phyloP scores from a whole-genome alignment of 2,113 vertebrate species.

The Orycteropus afer region DNA sequence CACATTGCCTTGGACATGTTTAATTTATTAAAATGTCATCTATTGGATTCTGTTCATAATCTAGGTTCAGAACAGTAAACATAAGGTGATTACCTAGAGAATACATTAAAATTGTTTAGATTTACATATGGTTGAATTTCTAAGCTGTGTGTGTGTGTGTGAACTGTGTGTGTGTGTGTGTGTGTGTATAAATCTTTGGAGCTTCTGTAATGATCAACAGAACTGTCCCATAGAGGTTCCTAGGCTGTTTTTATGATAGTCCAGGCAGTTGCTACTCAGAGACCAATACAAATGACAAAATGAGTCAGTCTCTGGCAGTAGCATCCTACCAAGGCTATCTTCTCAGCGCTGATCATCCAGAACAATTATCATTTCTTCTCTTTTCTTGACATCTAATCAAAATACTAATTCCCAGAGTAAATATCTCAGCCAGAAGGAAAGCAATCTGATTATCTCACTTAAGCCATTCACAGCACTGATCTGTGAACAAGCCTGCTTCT shows the following conservation, averaged over 20 bases:
- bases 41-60: neutral
- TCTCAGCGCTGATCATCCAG: neutral
- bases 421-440: constrained; percentile 10
- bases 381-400: constrained; percentile 13
- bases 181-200: no score
- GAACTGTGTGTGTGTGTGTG: no score
- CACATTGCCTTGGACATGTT: neutral
- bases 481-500: constrained; percentile 8
- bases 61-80: neutral
- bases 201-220: neutral
- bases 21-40: neutral
- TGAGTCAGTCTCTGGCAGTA: neutral
- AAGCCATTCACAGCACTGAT: constrained; percentile 35
- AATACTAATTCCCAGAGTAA: neutral
- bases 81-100: neutral
- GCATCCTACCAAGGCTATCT: neutral
- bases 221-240: no score
- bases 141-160: neutral
- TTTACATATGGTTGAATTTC: neutral
- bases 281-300: neutral
- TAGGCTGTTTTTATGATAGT: no score
- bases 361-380: constrained; percentile 14
- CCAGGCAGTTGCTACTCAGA: neutral
- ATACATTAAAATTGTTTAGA: neutral
- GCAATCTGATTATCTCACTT: neutral